phyloP scores from a whole-genome alignment of 2,888 invertebrate species.

The Eilema depressum region DNA sequence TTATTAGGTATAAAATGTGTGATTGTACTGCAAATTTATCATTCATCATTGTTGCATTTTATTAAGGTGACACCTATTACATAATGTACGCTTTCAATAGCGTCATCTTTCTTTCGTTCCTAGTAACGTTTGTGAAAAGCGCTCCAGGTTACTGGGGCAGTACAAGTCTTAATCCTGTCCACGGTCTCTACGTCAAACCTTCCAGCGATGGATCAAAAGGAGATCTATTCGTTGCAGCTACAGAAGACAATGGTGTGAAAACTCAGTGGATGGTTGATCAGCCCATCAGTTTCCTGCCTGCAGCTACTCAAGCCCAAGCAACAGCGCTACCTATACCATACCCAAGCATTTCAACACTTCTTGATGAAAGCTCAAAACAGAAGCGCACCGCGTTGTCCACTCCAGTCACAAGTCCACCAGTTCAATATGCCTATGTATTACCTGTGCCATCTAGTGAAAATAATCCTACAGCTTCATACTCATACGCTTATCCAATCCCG shows the following conservation, averaged over 20 bases:
- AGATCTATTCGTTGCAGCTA: constrained; percentile 80
- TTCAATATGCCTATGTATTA: constrained; percentile 71
- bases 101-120: constrained; percentile 28
- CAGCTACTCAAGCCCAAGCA: constrained; percentile 56
- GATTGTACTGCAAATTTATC: constrained; percentile 15
- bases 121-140: constrained; percentile 53
- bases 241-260: constrained; percentile 75
- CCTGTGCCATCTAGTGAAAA: constrained; percentile 55
- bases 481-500: constrained; percentile 61
- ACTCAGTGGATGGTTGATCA: constrained; percentile 79
- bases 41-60: constrained; percentile 22
- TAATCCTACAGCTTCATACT: constrained; percentile 56
- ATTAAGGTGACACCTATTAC: constrained; percentile 10
- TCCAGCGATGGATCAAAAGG: constrained; percentile 78
- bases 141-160: constrained; percentile 58
- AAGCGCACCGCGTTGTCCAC: constrained; percentile 68
- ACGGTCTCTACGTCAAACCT: constrained; percentile 77
- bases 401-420: constrained; percentile 61
- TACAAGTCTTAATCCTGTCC: constrained; percentile 74
- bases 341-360: constrained; percentile 50
- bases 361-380: constrained; percentile 62
- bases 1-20: constrained; percentile 52
- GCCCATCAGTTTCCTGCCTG: constrained; percentile 71
- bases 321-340: constrained; percentile 54
- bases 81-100: constrained; percentile 33